These are phyloP conservation scores for Psix sp. DNA, from an alignment of 1,140 invertebrate genomes.

Conservation along the genomic window DNA sequence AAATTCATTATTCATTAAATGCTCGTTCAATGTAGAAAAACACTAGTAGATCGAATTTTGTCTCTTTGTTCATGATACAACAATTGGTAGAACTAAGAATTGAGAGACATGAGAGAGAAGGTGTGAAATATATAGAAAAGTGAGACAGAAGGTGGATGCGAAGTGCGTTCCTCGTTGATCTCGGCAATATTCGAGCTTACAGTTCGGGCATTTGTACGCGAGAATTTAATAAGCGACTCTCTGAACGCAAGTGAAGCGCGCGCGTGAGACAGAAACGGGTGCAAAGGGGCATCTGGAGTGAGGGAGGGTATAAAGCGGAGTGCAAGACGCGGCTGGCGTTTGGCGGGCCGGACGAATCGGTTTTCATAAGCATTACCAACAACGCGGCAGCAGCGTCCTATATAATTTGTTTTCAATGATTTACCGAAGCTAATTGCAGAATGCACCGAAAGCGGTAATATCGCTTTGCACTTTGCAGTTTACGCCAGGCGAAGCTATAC, in stretches of 20 bases:
- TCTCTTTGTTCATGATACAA: too few species aligned
- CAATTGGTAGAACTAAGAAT: conserved; percentile 51
- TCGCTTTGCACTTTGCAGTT: conserved; percentile 75
- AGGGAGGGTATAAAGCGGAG: conserved; percentile 6
- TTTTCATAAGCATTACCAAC: conserved; percentile 61
- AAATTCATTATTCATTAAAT: too few species aligned
- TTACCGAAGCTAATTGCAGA: conserved; percentile 77
- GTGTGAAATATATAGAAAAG: neutral
- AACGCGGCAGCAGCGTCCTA: conserved; percentile 61
- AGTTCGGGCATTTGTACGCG: conserved; percentile 59
- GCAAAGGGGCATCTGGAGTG: neutral
- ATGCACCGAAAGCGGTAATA: conserved; percentile 76
- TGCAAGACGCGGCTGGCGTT: conserved; percentile 24
- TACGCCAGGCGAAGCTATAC: conserved; percentile 75
- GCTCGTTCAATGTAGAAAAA: too few species aligned
- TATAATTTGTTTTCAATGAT: conserved; percentile 78
- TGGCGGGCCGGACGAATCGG: conserved; percentile 59
- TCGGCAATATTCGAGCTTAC: conserved; percentile 59
- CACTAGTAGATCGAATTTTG: too few species aligned
- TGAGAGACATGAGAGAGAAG: neutral
- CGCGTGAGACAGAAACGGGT: conserved; percentile 7
- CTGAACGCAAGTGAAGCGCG: conserved; percentile 49
- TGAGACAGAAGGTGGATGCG: conserved; percentile 4
- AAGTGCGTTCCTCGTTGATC: conserved; percentile 46
- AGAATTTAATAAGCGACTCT: conserved; percentile 61